Evolutionary conservation across 35 echinoderm and acorn worm species (phyloP).

Genomic region (Diadema setosum): DNA sequence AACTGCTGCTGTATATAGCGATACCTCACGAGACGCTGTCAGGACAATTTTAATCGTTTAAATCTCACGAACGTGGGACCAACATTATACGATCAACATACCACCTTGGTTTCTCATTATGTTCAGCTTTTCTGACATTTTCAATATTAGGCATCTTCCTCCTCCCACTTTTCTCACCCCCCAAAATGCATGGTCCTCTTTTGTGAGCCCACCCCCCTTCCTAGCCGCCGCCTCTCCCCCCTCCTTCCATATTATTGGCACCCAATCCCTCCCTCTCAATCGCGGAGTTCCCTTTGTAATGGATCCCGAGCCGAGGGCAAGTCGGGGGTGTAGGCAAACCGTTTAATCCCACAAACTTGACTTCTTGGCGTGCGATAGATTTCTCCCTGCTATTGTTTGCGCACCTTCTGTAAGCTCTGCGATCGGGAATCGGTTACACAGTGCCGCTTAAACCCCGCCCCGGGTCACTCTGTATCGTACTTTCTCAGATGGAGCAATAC

Average conservation of each 20-base stretch:
- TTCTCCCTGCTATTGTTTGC: slow-evolving; percentile 6
- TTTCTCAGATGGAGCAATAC: no score
- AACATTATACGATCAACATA: no score
- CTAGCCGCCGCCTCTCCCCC: neutral
- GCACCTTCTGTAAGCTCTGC: neutral
- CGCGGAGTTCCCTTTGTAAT: neutral
- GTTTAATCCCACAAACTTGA: slow-evolving; percentile 28
- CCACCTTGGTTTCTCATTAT: no score
- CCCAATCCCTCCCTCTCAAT: neutral
- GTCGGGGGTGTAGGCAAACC: slow-evolving; percentile 21
- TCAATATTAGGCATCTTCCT: no score
- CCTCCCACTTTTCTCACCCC: neutral
- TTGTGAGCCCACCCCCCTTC: neutral
- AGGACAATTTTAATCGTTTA: no score
- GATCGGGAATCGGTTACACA: slow-evolving; percentile 10
- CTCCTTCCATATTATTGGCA: neutral
- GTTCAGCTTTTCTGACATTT: no score
- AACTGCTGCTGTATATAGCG: no score
- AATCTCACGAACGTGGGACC: no score
- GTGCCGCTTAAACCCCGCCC: neutral
- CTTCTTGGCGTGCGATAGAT: slow-evolving; percentile 5
- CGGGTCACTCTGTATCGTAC: neutral
- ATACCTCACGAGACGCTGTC: no score
- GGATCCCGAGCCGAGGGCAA: neutral
- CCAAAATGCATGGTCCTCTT: neutral